Percentiles rank a stretch among this genome's conserved stretches.
Evolutionary conservation across 2,113 vertebrate genomes (phyloP).

Genomic region (Ceratotherium simum): DNA sequence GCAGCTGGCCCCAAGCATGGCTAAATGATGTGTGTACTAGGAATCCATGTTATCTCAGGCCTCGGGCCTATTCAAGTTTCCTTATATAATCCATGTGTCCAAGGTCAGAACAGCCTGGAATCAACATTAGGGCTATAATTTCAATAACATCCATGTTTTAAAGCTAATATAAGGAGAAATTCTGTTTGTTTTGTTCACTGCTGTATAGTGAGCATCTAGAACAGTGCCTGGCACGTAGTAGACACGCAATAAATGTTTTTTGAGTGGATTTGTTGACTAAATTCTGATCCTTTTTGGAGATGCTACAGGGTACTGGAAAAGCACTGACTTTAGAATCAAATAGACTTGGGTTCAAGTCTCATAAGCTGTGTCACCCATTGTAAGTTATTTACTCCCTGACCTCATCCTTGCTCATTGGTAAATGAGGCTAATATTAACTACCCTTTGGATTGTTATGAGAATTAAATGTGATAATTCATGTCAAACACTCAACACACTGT

Average conservation of each 20-base stretch:
- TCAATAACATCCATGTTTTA: slow-evolving; percentile 6
- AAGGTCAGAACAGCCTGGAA: slow-evolving; percentile 23
- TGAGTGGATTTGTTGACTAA: slow-evolving; percentile 2
- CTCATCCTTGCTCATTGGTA: neutral
- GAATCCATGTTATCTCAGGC: slow-evolving; percentile 45
- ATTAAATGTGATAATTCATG: neutral
- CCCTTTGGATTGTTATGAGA: neutral
- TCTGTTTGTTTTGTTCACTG: slow-evolving; percentile 59
- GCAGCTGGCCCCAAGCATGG: slow-evolving; percentile 49
- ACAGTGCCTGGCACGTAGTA: neutral
- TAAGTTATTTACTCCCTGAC: neutral
- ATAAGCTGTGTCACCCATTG: neutral
- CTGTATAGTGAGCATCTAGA: neutral
- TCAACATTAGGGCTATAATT: neutral
- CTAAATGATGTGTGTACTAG: slow-evolving; percentile 41
- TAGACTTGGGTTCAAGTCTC: neutral
- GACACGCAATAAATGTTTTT: neutral
- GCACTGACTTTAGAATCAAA: neutral
- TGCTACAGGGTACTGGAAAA: neutral
- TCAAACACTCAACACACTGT: neutral
- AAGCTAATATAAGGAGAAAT: neutral
- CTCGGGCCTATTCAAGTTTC: slow-evolving; percentile 44
- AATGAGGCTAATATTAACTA: neutral
- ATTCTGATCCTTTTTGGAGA: slow-evolving; percentile 14
- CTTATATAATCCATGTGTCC: neutral